Evolutionary conservation across 1,140 invertebrate genomes (phyloP).

Genomic region (Philotrypesis tridentata): DNA sequence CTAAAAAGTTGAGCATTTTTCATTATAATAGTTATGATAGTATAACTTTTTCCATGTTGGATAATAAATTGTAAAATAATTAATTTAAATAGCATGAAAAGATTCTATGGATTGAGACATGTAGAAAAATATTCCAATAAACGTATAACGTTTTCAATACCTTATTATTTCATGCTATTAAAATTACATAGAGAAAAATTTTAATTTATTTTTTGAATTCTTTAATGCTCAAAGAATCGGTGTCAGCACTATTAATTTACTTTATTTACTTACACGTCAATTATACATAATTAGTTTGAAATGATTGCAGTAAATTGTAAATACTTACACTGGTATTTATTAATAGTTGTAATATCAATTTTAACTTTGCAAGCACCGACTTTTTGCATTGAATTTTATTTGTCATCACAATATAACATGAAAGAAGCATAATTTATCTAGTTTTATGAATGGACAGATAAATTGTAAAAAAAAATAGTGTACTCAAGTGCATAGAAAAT

Average conservation of each 20-base stretch:
- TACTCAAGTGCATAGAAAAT: constrained; percentile 10
- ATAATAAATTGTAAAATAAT: constrained; percentile 6
- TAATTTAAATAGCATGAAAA: background rate
- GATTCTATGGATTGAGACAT: too few species aligned
- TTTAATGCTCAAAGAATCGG: constrained; percentile 24
- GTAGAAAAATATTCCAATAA: too few species aligned
- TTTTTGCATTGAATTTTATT: constrained; percentile 29
- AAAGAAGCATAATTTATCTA: background rate
- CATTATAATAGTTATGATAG: background rate
- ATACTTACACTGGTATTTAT: constrained; percentile 38
- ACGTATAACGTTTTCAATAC: too few species aligned
- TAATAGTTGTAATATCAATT: constrained; percentile 34
- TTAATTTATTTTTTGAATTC: constrained; percentile 19
- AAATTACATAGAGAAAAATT: background rate
- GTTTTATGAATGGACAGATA: background rate
- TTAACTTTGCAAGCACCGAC: background rate
- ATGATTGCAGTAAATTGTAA: constrained; percentile 14
- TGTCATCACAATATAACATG: constrained; percentile 25
- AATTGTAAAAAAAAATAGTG: constrained; percentile 2
- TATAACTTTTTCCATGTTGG: background rate
- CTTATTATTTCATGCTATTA: too few species aligned
- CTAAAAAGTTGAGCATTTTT: background rate
- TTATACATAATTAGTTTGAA: constrained; percentile 28
- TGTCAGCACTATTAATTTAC: constrained; percentile 10
- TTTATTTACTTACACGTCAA: constrained; percentile 1